Conservation (phyloP, 2,113 vertebrate genomes). For the Pyrgilauda ruficollis region DNA sequence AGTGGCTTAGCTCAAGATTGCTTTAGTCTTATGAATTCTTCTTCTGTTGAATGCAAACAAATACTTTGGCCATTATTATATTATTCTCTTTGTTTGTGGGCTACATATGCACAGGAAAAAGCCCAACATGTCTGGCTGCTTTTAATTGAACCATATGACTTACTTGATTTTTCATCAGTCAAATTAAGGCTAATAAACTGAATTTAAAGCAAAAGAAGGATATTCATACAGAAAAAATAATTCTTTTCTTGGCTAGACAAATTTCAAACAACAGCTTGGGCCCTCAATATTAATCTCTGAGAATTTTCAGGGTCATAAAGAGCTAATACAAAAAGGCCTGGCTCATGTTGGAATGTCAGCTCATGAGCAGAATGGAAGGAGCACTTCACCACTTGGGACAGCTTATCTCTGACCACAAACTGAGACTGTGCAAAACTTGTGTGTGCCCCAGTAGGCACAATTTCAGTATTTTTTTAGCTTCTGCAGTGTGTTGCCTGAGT, state of each 20-base stretch:
- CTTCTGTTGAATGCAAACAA: background rate
- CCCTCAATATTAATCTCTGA: background rate
- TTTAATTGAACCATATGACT: background rate
- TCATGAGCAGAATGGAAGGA: background rate
- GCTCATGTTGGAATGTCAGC: background rate
- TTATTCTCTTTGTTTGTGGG: background rate
- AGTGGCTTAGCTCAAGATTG: background rate
- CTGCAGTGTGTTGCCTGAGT: accelerated
- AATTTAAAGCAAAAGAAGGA: background rate
- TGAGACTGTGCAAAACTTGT: background rate
- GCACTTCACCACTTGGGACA: background rate
- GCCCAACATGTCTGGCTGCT: background rate
- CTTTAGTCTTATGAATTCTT: background rate
- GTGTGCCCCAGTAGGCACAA: background rate
- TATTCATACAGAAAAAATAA: background rate
- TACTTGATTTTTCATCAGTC: background rate
- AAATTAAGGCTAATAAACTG: background rate
- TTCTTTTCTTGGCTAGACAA: background rate
- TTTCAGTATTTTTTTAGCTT: background rate
- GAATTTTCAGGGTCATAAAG: background rate
- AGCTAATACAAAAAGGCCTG: background rate
- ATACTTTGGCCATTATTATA: background rate
- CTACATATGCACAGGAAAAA: background rate
- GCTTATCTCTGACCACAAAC: background rate
- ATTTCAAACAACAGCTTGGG: background rate